Base-by-base conservation (phyloP, 2,797 vertebrate genomes). In the Rhinophrynus dorsalis region DNA sequence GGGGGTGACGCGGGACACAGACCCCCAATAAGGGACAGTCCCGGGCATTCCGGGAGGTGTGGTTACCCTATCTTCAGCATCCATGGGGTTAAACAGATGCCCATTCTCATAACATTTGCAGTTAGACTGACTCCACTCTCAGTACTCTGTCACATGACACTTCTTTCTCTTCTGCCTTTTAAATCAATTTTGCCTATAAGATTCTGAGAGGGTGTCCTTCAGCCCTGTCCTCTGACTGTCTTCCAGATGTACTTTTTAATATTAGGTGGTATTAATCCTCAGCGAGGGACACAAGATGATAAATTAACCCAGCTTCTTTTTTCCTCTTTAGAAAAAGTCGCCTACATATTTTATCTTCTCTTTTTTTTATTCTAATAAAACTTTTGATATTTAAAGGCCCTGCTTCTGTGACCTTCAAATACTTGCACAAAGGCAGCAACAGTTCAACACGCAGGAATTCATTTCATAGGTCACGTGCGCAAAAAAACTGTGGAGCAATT, bases 241-340 rank as follows among this genome's bases (percentile, higher is more conserved):
- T 17, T 61, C 57, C 67, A 69, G 61, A 40, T 52, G 67, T 6
- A 29, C 26, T 51, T 61, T 32, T 69, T 69, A 69, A 61, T 69
- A 61, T 69, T 69, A 69, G 67, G 37, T 30, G 45, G 33, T 50
- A 54, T 69, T 61, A 69, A 69, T 69, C 67, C 67, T 61, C 26
- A 20, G 15, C n/a, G 20, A 52, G 47, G 35, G 57, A 48, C 47
- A 26, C 20, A 18, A 10, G 56, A 52, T 11, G 33, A 35, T 60
- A 8, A 42, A 50, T 57, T 26, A 24, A 50, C 26, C 33, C 21
- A 23, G 47, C 5, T 11, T 6, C 24, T 11, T 13, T 37, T 13
- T n/a, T n/a, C n/a, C n/a, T 13, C 4, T n/a, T 12, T 11, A 37
- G 32, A 12, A 26, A 5, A n/a, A n/a, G n/a, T n/a, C n/a, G n/a